Evolutionary conservation across 2,797 vertebrate species (phyloP), one percentile per base, ranked within the genome.

Genomic region (Setipinna tenuifilis): DNA sequence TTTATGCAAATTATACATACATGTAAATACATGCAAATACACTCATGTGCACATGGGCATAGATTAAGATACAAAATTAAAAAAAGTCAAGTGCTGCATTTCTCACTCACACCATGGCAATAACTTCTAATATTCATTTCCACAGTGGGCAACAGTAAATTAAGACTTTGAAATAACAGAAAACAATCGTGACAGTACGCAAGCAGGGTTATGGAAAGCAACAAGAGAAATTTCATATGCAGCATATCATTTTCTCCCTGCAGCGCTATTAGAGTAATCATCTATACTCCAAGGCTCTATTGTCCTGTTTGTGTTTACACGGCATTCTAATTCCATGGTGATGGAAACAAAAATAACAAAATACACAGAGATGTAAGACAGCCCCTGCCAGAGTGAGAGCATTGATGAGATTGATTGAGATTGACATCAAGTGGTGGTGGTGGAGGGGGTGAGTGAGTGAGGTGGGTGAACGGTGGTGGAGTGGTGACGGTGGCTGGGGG

Each of bases 341-440:
- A 35, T 71, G 68, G 35, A 71, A 71, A 71, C 68, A 71, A 71
- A 28, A 71, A 71, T 35, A 71, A 71, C 6, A 71, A 71, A 17
- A 78, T 9, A 44, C 3, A 35, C 17, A 21, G 35, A 21, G 35
- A 78, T 44, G 35, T 19, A 44, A 78, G 71, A 7, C 31, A 44
- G 35, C 16, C 35, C 71, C 71, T 78, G 35, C 2, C 71, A 17
- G 71, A 78, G 71, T 2, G 35, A 78, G 44, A 31, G 35, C 71
- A 78, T 44, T 78, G 71, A 44, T 44, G 71, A 78, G 71, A 78
- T 44, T 78, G 71, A 78, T 31, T 78, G 2, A 44, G n/a, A n/a
- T n/a, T 44, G 17, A 78, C 31, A 19, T 31, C 68, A 31, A 28
- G 65, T 78, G 68, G 28, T 54, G 7, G 50, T 54, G 50, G 50